Evolutionary conservation across 1,140 invertebrate species (phyloP).

Genomic region (Caenorhabditis brenneri): DNA sequence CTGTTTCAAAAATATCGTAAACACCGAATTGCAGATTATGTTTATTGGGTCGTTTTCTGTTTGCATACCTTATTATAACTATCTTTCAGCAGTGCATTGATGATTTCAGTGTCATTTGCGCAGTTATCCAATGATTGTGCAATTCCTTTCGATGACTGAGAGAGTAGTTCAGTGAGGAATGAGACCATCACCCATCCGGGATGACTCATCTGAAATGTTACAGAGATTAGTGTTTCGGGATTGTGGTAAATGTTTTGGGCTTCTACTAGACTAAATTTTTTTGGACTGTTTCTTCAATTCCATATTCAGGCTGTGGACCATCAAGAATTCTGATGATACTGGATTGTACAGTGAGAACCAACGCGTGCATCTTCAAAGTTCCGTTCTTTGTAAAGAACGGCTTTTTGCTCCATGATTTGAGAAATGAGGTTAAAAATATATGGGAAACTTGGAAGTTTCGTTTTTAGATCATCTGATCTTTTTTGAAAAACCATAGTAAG

Average conservation of each 20-base stretch:
- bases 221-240: background rate
- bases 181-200: slow-evolving; percentile 71
- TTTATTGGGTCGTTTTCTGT: background rate
- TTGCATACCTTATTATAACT: slow-evolving; percentile 62
- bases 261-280: too few species aligned
- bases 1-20: background rate
- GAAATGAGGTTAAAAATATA: too few species aligned
- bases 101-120: slow-evolving; percentile 70
- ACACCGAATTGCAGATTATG: background rate
- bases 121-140: slow-evolving; percentile 51
- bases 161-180: slow-evolving; percentile 67
- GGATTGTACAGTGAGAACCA: too few species aligned
- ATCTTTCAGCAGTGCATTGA: slow-evolving; percentile 67
- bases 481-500: too few species aligned
- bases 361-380: too few species aligned
- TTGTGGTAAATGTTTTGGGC: background rate
- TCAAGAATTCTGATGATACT: too few species aligned
- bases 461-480: too few species aligned
- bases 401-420: too few species aligned
- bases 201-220: slow-evolving; percentile 63
- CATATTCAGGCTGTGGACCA: too few species aligned
- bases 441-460: too few species aligned
- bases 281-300: too few species aligned
- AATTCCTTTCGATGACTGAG: slow-evolving; percentile 56
- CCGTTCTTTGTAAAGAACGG: too few species aligned